Evolutionary conservation across 2,113 vertebrate genomes (phyloP), one percentile per base, ranked within the genome.

Genomic region (Tapirus terrestris): DNA sequence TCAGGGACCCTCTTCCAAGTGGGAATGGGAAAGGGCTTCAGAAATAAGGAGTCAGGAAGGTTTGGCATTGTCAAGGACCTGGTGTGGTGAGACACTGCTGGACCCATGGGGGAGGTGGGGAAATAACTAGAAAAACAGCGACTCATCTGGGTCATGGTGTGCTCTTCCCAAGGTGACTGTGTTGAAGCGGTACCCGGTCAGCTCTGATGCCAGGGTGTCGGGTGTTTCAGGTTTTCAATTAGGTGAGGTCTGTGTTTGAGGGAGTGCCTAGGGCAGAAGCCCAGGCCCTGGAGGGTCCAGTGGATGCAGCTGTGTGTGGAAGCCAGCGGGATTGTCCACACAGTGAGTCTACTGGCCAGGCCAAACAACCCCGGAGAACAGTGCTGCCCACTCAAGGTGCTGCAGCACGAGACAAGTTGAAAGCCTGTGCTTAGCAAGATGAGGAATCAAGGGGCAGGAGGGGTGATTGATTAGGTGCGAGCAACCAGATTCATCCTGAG

Each of bases 401-500:
- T 5, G 1, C 17, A 53, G 65, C 53, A n/a, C 2, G 5, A 63
- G 86, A 27, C 3, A 4, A 51, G 70, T 21, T 21, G 79, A 31
- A 89, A 91, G 58, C 61, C 33, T 16, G 67, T 31, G 77, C 58
- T 72, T 56, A 51, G 91, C 0, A 7, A 58, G 94, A 90, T 92
- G 94, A 96, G 87, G 85, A 84, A 89, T 94, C 76, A 70, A 68
- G 87, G 89, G 96, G 73, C 3, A 5, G 96, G 97, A 33, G 56
- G 92, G 90, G 97, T 98, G 98, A 98, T 95, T 94, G 97, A 98
- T 98, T 94, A 86, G 80, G 63, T 8, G 0, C 67, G 12, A 82
- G 88, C 43, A 4, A 76, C 92, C 94, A 91, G 94, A 98, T 97
- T 96, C 80, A 98, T 97, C 97, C 96, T 96, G 80, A 83, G 95